Base-by-base conservation (phyloP, 2,888 invertebrate species). In the Ctenicera cuprea region DNA sequence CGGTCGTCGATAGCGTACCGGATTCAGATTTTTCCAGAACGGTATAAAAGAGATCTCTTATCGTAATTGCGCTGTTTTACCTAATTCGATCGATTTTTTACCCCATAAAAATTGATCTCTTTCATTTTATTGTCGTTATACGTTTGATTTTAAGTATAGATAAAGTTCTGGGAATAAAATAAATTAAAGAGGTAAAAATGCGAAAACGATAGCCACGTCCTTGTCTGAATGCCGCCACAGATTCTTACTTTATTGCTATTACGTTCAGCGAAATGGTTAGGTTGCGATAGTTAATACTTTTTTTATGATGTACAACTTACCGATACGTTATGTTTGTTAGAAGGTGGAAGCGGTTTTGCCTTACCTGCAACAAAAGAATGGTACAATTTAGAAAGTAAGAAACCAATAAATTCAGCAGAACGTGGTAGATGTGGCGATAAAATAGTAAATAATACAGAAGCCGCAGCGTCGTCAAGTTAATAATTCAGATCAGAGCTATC, bases 61-160 rank as follows among this genome's bases (percentile, higher is more conserved):
- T 41, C 37, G 30, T 48, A 48, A 48, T 18, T 14, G 3, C 14
- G 54, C n/a, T n/a, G 54, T 14, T 54, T 54, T 50, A 50, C 45
- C 63, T 63, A 63, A 63, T 63, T 63, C 38, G 45, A 45, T 63
- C 16, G 26, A 8, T 52, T 50, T 52, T 52, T 52, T 12, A 9
- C 41, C n/a, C 0, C 9, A 18, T 18, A 9, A 2, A 48, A 48
- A 18, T 48, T 9, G 18, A 18, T 9, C 11, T 48, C 48, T 62
- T 22, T 22, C 14, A 26, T 43, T 63, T 63, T 22, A 45, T 63
- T 63, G 45, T 20, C 26, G 14, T 62, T 43, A 62, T 9, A 14
- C 14, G 14, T 52, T 26, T n/a, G 52, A 52, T 52, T 52, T 52
- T 20, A 18, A 26, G n/a, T 33, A 16, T 38, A 14, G 59, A 61